These are phyloP conservation scores for Marmota flaviventris DNA, from an alignment of 2,113 vertebrate genomes.

Conservation along the genomic window DNA sequence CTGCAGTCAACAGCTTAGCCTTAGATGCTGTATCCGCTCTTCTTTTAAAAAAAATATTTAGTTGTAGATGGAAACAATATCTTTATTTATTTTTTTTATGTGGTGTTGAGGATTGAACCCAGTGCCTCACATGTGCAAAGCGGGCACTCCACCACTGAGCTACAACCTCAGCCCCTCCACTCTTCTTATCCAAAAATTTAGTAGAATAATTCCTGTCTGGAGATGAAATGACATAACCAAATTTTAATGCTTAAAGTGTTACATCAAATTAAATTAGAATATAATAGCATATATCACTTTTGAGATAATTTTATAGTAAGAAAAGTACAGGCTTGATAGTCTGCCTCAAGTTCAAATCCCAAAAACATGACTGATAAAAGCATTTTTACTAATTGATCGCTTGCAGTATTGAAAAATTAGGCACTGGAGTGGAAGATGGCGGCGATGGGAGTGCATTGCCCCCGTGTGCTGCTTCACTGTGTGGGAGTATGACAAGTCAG, in stretches of 20 bases:
- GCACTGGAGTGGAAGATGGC: too few species aligned
- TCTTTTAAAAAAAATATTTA: too few species aligned
- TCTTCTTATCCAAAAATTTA: neutral
- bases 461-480: too few species aligned
- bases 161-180: too few species aligned
- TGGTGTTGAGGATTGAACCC: too few species aligned
- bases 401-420: neutral
- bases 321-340: neutral
- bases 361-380: neutral
- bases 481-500: too few species aligned
- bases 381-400: neutral
- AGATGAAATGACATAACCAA: neutral
- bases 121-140: too few species aligned
- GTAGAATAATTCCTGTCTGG: neutral
- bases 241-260: neutral
- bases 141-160: too few species aligned
- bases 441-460: too few species aligned
- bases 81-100: too few species aligned
- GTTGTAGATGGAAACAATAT: too few species aligned
- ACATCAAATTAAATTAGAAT: conserved; percentile 2
- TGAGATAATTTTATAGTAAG: neutral
- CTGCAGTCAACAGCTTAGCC: neutral
- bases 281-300: neutral
- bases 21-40: neutral
- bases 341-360: neutral